These are phyloP conservation scores for Macrosiphum euphorbiae DNA, from an alignment of 2,888 invertebrate genomes.

Conservation along the genomic window DNA sequence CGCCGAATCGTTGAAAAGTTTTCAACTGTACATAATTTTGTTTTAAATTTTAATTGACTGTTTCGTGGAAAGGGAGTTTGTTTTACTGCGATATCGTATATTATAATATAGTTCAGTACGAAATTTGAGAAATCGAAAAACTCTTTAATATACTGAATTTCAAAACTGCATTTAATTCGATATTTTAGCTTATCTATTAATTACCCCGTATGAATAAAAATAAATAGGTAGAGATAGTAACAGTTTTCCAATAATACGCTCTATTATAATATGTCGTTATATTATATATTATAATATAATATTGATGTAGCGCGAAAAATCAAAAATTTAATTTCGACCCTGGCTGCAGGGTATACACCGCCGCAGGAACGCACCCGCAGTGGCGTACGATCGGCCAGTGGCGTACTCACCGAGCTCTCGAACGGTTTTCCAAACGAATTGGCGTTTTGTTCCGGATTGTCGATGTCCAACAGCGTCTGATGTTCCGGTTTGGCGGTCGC, in stretches of 20 bases:
- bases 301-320: neutral
- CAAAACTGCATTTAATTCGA: neutral
- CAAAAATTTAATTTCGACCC: neutral
- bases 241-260: neutral
- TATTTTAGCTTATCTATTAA: neutral
- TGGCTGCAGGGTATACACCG: neutral
- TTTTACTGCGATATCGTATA: neutral
- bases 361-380: neutral
- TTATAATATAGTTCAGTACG: neutral
- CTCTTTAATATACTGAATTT: neutral
- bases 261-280: neutral
- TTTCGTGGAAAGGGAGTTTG: neutral
- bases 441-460: constrained; percentile 61
- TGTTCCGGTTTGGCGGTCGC: constrained; percentile 23
- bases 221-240: neutral
- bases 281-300: neutral
- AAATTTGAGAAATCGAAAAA: neutral
- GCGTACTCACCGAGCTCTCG: constrained; percentile 56
- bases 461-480: constrained; percentile 63
- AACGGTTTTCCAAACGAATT: constrained; percentile 59
- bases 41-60: neutral
- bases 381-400: neutral
- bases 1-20: neutral
- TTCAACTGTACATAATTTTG: neutral
- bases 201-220: neutral